These are phyloP conservation scores for Nannoperca australis DNA, from an alignment of 2,797 vertebrate species.

Conservation along the genomic window DNA sequence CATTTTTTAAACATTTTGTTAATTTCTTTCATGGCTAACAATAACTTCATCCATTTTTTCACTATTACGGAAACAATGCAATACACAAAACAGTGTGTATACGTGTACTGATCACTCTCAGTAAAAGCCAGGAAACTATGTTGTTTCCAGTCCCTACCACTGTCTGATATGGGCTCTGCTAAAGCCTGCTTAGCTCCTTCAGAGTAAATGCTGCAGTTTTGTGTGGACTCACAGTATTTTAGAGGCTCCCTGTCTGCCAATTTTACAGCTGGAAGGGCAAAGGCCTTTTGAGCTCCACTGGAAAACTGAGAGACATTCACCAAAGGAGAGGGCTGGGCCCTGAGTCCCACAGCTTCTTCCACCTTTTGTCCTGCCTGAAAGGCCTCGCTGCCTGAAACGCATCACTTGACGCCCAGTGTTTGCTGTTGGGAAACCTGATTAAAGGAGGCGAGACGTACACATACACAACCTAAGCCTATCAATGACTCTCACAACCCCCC, in stretches of 20 bases:
- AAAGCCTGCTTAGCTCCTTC: conserved; percentile 68
- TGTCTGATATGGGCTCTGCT: conserved; percentile 29
- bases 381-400: conserved; percentile 82
- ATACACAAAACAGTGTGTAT: background rate
- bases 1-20: background rate
- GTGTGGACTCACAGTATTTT: conserved; percentile 79
- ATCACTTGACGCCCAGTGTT: conserved; percentile 86
- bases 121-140: conserved; percentile 9
- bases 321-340: conserved; percentile 75
- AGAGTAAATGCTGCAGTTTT: conserved; percentile 79
- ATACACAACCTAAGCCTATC: conserved; percentile 84
- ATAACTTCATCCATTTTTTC: background rate
- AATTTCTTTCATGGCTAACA: background rate
- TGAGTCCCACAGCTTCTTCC: conserved; percentile 80
- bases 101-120: background rate
- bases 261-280: conserved; percentile 88
- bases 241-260: conserved; percentile 81
- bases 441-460: conserved; percentile 82
- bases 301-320: conserved; percentile 83
- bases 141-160: conserved; percentile 37
- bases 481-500: conserved; percentile 83
- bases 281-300: conserved; percentile 83
- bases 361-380: conserved; percentile 87
- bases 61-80: background rate
- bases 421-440: conserved; percentile 85